These are phyloP conservation scores for Heliconius hewitsoni DNA, from an alignment of 1,140 invertebrate genomes.

Conservation along the genomic window DNA sequence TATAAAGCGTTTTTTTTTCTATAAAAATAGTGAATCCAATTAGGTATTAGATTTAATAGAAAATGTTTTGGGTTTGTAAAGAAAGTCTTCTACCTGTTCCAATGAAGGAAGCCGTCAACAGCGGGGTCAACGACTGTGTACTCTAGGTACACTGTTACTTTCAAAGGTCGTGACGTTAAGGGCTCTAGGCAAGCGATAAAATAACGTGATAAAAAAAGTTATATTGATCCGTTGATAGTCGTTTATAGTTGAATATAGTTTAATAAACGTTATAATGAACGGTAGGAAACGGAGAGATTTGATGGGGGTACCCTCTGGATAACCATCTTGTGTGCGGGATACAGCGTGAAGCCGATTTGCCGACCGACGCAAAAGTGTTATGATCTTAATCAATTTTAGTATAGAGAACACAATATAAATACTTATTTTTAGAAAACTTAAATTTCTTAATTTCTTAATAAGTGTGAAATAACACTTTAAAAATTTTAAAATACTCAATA, in stretches of 20 bases:
- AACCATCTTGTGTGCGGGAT: no score
- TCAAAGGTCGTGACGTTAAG: conserved; percentile 69
- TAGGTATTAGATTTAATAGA: neutral
- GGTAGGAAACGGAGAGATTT: no score
- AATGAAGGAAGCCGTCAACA: conserved; percentile 49
- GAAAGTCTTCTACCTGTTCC: conserved; percentile 53
- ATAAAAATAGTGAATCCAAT: no score
- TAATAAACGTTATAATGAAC: neutral
- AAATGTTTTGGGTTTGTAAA: conserved; percentile 53
- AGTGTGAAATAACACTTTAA: no score
- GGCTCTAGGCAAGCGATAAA: conserved; percentile 29
- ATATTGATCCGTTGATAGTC: neutral
- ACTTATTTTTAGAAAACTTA: neutral
- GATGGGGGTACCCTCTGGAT: no score
- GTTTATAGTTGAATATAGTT: neutral
- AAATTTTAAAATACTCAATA: neutral
- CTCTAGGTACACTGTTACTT: conserved; percentile 73
- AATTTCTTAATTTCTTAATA: no score
- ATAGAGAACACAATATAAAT: neutral
- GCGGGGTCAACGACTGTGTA: conserved; percentile 64
- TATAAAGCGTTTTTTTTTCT: no score
- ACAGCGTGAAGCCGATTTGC: no score
- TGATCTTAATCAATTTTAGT: neutral
- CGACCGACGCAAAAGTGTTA: neutral
- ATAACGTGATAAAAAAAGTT: neutral